These are phyloP conservation scores for Laupala kohalensis DNA, from an alignment of 1,140 invertebrate species.

Conservation along the genomic window DNA sequence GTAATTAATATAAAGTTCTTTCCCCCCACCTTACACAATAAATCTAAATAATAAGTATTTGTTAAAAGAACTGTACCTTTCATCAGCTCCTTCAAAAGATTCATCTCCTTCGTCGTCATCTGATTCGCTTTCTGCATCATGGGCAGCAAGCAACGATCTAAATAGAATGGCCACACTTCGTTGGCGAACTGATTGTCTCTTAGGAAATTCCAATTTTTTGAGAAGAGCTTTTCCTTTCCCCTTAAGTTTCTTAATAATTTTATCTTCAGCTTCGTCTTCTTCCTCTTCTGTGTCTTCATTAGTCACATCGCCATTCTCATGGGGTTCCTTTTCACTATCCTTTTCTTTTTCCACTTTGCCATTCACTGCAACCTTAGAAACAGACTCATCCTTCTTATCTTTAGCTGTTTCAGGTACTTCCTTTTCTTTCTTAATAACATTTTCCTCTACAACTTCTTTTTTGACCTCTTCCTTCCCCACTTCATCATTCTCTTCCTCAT, in stretches of 20 bases:
- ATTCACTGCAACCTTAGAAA: constrained; percentile 12
- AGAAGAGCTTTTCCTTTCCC: neutral
- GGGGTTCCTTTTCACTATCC: constrained; percentile 15
- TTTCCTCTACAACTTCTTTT: neutral
- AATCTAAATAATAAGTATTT: neutral
- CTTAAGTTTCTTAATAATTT: neutral
- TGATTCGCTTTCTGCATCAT: constrained; percentile 40
- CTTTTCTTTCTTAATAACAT: neutral
- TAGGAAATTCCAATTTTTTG: neutral
- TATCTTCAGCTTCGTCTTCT: neutral
- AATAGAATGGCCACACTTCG: constrained; percentile 20
- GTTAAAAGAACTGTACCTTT: constrained; percentile 2
- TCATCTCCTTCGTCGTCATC: constrained; percentile 30
- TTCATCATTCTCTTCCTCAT: neutral
- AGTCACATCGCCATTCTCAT: constrained; percentile 34
- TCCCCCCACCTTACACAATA: too few relatives aligned
- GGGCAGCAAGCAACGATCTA: constrained; percentile 25
- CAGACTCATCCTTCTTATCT: neutral
- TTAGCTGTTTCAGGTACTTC: neutral
- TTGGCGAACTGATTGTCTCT: neutral
- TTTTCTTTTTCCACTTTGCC: constrained; percentile 12
- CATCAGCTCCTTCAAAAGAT: constrained; percentile 22
- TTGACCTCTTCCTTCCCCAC: neutral
- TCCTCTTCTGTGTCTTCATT: constrained; percentile 1
- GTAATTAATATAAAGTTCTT: too few relatives aligned